Base-by-base conservation (phyloP, 1,140 invertebrate genomes). In the Lordiphosa stackelbergi region DNA sequence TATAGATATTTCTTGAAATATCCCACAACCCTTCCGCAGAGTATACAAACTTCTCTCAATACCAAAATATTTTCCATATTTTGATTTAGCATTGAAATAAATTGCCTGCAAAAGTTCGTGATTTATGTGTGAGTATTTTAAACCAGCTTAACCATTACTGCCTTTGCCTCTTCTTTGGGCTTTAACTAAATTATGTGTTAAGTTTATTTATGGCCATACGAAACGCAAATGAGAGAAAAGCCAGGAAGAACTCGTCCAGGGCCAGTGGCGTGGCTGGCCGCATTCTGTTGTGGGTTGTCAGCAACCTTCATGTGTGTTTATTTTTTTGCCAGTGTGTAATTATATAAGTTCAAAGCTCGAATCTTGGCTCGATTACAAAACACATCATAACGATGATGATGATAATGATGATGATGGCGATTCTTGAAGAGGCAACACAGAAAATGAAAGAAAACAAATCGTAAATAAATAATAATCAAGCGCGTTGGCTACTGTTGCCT, bases 341-440 rank as follows among this genome's bases (percentile, higher is more conserved):
- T 83, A 83, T 59, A 83, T 77, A 81, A 81, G 64, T 81, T 72
- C 63, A 83, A 74, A 78, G 61, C 77, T 73, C 72, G 59, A 34
- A 48, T 58, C 54, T 43, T 34, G 40, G 61, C 63, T 66, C 69
- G 42, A 66, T 68, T 69, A 61, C 65, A 69, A 65, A 69, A 68
- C 24, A 28, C 12, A 16, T 16, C 16, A 16, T 16, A 19, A 37
- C 51, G 45, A 41, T 35, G 37, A 24, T 47, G 36, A 56, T 37
- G 37, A 24, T 47, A 31, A 56, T 37, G 63, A 38, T 40, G 45
- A 46, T 53, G 53, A 22, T 51, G 66, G 19, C 37, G 45, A 53
- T 69, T 69, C 69, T 79, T 45, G 51, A 55, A 42, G 59, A 51
- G 53, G 58, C 61, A 40, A 38, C 34, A 59, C 13, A 34, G 66